Evolutionary conservation across 2,797 vertebrate species (phyloP).

Genomic region (Zalophus californianus): DNA sequence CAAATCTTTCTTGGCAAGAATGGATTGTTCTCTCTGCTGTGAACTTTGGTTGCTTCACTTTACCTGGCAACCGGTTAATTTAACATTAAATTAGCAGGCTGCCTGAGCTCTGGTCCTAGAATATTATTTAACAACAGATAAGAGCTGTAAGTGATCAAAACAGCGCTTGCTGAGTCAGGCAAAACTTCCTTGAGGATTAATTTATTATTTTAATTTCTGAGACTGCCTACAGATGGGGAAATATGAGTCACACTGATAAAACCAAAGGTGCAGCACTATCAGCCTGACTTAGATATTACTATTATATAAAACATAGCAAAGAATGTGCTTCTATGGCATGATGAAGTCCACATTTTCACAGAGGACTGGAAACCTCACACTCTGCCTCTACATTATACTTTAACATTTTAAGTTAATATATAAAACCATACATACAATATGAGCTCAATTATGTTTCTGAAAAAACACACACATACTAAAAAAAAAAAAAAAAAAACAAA

Average conservation of each 20-base stretch:
- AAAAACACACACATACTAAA: not conserved
- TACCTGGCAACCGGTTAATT: not conserved
- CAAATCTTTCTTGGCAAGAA: not conserved
- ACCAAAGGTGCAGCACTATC: not conserved
- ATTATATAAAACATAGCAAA: accelerated
- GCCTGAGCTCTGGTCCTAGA: not conserved
- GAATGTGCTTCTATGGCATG: not conserved
- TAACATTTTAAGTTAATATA: not conserved
- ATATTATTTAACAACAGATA: slow-evolving; percentile 37
- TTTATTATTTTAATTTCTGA: slow-evolving; percentile 26
- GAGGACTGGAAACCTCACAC: not conserved
- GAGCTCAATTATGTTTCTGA: slow-evolving; percentile 21
- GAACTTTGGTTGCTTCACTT: not conserved
- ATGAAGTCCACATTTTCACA: not conserved
- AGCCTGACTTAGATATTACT: not conserved
- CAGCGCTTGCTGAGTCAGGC: not conserved
- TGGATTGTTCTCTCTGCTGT: not conserved
- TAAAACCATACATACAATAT: not conserved
- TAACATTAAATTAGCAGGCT: slow-evolving; percentile 22
- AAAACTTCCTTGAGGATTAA: slow-evolving; percentile 27
- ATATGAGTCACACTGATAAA: slow-evolving; percentile 40
- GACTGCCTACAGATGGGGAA: not conserved
- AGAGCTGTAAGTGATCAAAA: slow-evolving; percentile 2
- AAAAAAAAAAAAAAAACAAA: not conserved
- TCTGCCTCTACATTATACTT: not conserved